Base-by-base conservation (phyloP, 2,888 invertebrate species). In the Frankliniella fusca region DNA sequence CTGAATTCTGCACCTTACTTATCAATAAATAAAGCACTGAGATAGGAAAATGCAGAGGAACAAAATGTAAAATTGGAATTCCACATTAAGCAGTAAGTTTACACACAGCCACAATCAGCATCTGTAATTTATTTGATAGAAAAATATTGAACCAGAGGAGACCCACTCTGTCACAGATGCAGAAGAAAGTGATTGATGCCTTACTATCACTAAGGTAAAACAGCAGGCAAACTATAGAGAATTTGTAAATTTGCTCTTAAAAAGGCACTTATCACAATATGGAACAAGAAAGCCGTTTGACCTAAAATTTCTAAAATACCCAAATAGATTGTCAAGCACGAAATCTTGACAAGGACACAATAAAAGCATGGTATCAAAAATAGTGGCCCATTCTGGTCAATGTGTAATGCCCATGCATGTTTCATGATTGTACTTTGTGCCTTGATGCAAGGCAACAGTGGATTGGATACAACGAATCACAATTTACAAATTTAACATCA, bases 351-450 rank as follows among this genome's bases (percentile, higher is more conserved):
- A 76, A 76, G 23, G 27, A 76, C 23, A 76, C 70, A 76, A 76
- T 76, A 76, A 76, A 76, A 76, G 70, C 70, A 76, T 27, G 10
- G 70, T 76, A 76, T 76, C 70, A 76, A 76, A 76, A 76, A 76
- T 76, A 76, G 70, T 76, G 70, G 70, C 27, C 70, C 70, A 76
- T 76, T 76, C 70, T 76, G 27, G 70, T 76, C 23, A 76, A 76
- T 27, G 70, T 76, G 70, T 27, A 76, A 76, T 76, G 70, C 27
- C 27, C 70, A 76, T 23, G 23, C 70, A 70, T 20, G 23, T 70
- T 65, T 23, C 23, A 70, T 23, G 70, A 76, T 76, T 76, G 70
- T 76, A 76, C 70, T 70, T 70, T 18, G 23, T 76, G 70, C 70
- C 70, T 76, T 76, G 70, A 76, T 76, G 70, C 70, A 76, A 76